These are phyloP conservation scores for Drosophila pullipes DNA, from an alignment of 2,888 invertebrate genomes.

Conservation along the genomic window DNA sequence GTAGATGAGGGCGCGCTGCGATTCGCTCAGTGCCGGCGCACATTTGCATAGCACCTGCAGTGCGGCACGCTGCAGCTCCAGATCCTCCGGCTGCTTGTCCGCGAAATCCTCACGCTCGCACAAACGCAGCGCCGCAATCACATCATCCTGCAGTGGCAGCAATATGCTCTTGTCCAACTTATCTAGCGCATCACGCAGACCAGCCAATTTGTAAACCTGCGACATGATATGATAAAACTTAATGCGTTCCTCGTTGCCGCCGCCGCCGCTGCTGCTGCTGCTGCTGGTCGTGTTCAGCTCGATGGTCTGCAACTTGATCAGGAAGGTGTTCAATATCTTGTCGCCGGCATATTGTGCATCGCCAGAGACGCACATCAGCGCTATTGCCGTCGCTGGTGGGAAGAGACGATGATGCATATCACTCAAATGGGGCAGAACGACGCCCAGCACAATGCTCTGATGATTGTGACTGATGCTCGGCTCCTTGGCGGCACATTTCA, in stretches of 20 bases:
- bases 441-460: conserved; percentile 81
- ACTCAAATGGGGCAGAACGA: conserved; percentile 81
- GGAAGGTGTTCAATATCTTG: conserved; percentile 81
- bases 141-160: conserved; percentile 69
- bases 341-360: conserved; percentile 80
- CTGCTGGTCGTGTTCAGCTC: conserved; percentile 15
- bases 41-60: conserved; percentile 76
- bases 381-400: conserved; percentile 81
- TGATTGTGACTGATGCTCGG: conserved; percentile 78
- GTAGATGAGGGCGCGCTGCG: conserved; percentile 79
- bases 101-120: conserved; percentile 64
- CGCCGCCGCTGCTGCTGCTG: too few relatives aligned
- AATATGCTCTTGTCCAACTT: conserved; percentile 86
- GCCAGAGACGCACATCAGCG: conserved; percentile 82
- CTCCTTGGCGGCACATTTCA: conserved; percentile 69
- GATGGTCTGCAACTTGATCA: conserved; percentile 71
- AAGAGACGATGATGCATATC: conserved; percentile 84
- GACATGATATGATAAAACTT: conserved; percentile 77
- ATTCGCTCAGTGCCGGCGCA: conserved; percentile 72
- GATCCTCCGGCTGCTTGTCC: conserved; percentile 63
- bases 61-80: conserved; percentile 78
- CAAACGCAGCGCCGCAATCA: conserved; percentile 68
- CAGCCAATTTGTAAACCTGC: conserved; percentile 77
- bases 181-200: conserved; percentile 46
- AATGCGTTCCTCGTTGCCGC: conserved; percentile 70